These are phyloP conservation scores for Tanaodytes sp. DNA, from an alignment of 2,888 invertebrate genomes.

Conservation along the genomic window DNA sequence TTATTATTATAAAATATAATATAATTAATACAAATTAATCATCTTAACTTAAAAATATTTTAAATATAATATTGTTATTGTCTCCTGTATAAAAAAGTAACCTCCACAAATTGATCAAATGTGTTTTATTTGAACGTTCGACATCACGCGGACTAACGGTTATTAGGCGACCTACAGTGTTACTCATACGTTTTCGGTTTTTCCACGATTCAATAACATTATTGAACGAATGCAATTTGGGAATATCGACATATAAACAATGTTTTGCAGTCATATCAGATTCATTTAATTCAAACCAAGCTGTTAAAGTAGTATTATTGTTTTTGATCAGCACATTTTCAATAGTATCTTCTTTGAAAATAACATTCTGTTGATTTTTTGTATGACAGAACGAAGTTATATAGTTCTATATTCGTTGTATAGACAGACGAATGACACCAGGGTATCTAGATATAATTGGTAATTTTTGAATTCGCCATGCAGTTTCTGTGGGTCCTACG, in stretches of 20 bases:
- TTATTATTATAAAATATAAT: too few species aligned
- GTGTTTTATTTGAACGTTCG: too few species aligned
- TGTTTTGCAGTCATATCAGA: slow-evolving; percentile 17
- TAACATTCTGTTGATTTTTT: slow-evolving; percentile 44
- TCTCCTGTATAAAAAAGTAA: too few species aligned
- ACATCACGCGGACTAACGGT: slow-evolving; percentile 32
- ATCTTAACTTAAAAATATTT: too few species aligned
- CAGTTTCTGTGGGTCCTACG: slow-evolving; percentile 13
- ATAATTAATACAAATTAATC: too few species aligned
- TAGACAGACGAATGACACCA: slow-evolving; percentile 35
- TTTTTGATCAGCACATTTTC: slow-evolving; percentile 18
- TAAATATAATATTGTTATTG: too few species aligned
- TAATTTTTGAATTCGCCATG: too few species aligned
- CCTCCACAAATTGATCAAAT: too few species aligned
- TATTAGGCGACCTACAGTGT: slow-evolving; percentile 27
- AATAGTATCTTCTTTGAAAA: slow-evolving; percentile 13
- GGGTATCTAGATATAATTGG: slow-evolving; percentile 45
- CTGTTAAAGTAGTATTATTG: slow-evolving; percentile 34
- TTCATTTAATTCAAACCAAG: slow-evolving; percentile 45
- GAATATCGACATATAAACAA: slow-evolving; percentile 24
- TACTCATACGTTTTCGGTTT: slow-evolving; percentile 6
- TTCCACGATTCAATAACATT: slow-evolving; percentile 2
- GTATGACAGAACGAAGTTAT: too few species aligned
- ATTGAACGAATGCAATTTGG: too few species aligned
- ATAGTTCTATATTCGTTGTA: too few species aligned